Base-by-base conservation (phyloP, 2,888 invertebrate species). In the Diaprepes abbreviatus region DNA sequence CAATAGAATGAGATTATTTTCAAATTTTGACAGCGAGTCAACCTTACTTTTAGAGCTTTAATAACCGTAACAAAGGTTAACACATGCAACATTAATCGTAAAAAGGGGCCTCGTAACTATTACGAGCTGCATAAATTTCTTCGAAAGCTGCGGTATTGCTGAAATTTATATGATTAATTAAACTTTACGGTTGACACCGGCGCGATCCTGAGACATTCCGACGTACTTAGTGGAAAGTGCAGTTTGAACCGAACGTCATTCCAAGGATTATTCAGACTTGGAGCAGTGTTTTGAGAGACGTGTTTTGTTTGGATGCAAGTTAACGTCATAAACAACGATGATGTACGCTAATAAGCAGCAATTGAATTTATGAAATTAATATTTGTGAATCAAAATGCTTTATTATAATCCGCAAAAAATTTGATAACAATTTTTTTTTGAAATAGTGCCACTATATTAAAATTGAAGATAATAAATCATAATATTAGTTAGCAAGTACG, bases 131-230 rank as follows among this genome's bases (percentile, higher is more conserved):
- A 62, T 50, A 62, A 17, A 62, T 50, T 62, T 50, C 50, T 50
- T 36, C 36, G 48, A 50, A 36, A 28, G 28, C n/a, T 10, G 36
- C 33, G 33, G 36, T 50, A 62, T 33, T 35, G 36, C 35, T 36
- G 52, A 48, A 48, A 50, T 62, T n/a, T 52, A 50, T 62, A 52
- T 40, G 50, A 62, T 36, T 62, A 62, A 62, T 62, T 62, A 62
- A 62, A 62, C 28, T 62, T 52, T 50, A 62, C 52, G 24, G 38
- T 21, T 62, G 38, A 50, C 36, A 59, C 28, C 45, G 59, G 45
- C 57, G 59, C 7, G 59, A 45, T 33, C 17, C 28, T 45, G 14
- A 28, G 45, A 45, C 45, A 24, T 45, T 60, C 59, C 45, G 59
- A 60, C 45, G 31, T 60, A 60, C 45, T 60, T 28, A 10, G 24